A percentile compares a stretch with the other conserved stretches of the same genome.
These are phyloP conservation scores for Anagyrus pseudococci DNA, from an alignment of 2,888 invertebrate species.

Conservation along the genomic window DNA sequence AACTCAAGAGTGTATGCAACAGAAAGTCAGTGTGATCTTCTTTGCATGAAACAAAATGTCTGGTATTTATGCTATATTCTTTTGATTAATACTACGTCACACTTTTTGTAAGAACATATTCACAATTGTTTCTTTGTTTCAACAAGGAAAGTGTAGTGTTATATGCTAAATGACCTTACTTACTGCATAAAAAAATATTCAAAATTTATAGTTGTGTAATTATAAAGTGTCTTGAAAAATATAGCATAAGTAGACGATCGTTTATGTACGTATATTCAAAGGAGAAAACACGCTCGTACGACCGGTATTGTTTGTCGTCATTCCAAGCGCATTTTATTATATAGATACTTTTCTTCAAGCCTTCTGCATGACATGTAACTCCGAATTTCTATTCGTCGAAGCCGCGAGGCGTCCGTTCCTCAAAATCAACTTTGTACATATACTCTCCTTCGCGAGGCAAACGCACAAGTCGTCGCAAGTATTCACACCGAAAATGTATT, in stretches of 20 bases:
- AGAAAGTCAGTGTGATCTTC: slow-evolving; percentile 18
- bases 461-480: slow-evolving; percentile 40
- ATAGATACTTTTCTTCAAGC: slow-evolving; percentile 17
- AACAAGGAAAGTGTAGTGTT: too few species aligned
- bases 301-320: slow-evolving; percentile 34
- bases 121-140: not conserved
- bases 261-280: slow-evolving; percentile 4
- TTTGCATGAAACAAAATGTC: slow-evolving; percentile 5
- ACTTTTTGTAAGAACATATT: slow-evolving; percentile 3
- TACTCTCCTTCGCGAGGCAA: slow-evolving; percentile 35
- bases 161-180: too few species aligned
- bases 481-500: slow-evolving; percentile 40
- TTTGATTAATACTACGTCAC: slow-evolving; percentile 1
- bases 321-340: slow-evolving; percentile 38
- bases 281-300: slow-evolving; percentile 6
- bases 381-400: slow-evolving; percentile 13
- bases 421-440: slow-evolving; percentile 36
- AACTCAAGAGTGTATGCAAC: slow-evolving; percentile 2
- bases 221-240: slow-evolving; percentile 4
- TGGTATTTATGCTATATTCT: slow-evolving; percentile 24
- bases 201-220: too few species aligned
- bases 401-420: slow-evolving; percentile 18
- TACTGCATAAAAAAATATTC: too few species aligned
- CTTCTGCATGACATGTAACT: slow-evolving; percentile 26
- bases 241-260: slow-evolving; percentile 25